Percentiles rank a stretch among this genome's conserved stretches.
phyloP scores from a whole-genome alignment of 1,140 invertebrate genomes.

The Himalopsyche phryganea region DNA sequence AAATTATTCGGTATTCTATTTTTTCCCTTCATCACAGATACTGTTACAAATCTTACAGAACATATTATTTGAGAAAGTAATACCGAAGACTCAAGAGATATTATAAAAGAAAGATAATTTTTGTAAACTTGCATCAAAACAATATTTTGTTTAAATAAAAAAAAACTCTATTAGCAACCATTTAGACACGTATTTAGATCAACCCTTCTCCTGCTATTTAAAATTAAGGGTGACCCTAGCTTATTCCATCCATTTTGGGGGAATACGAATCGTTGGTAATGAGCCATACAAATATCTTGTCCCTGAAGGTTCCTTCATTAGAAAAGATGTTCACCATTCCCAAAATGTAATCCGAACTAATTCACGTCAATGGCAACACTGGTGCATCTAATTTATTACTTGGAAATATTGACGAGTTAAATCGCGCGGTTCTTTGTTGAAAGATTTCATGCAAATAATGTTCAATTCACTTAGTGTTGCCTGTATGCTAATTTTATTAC shows the following conservation, averaged over 20 bases:
- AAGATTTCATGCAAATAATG: slow-evolving; percentile 10
- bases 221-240: neutral
- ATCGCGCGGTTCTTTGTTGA: neutral
- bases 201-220: too few relatives aligned
- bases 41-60: too few relatives aligned
- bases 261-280: slow-evolving; percentile 33
- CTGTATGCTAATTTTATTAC: neutral
- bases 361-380: slow-evolving; percentile 9
- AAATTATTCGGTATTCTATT: too few relatives aligned
- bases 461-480: slow-evolving; percentile 12
- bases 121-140: too few relatives aligned
- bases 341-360: slow-evolving; percentile 14
- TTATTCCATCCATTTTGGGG: slow-evolving; percentile 13
- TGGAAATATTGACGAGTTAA: neutral
- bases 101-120: too few relatives aligned
- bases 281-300: slow-evolving; percentile 24
- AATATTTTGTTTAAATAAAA: too few relatives aligned
- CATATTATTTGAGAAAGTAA: too few relatives aligned
- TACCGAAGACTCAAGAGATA: too few relatives aligned
- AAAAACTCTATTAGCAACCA: too few relatives aligned
- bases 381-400: neutral
- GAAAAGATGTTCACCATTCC: neutral
- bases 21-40: too few relatives aligned
- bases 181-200: too few relatives aligned
- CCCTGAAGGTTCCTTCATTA: slow-evolving; percentile 2